A percentile compares a stretch with the other conserved stretches of the same genome.
These are phyloP conservation scores for Diprion similis DNA, from an alignment of 1,140 invertebrate species.

Conservation along the genomic window DNA sequence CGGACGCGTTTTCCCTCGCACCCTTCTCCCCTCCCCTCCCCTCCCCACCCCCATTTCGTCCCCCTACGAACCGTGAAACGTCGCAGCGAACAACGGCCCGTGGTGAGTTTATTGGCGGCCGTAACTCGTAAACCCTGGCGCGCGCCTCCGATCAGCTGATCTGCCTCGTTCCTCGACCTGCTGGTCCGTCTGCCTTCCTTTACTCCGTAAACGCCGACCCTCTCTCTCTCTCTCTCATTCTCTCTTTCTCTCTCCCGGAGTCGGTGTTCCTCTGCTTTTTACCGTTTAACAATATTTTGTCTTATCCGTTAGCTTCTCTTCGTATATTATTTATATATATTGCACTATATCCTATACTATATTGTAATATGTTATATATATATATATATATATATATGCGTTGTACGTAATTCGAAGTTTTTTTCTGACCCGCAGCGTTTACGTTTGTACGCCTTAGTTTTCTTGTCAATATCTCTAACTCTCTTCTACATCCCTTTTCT, in stretches of 20 bases:
- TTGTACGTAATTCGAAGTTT: no score
- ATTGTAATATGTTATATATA: no score
- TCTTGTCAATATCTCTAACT: no score
- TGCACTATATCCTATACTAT: no score
- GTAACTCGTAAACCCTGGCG: slow-evolving; percentile 63
- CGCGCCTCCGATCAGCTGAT: slow-evolving; percentile 63
- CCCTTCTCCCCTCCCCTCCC: slow-evolving; percentile 8
- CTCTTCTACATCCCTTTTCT: no score
- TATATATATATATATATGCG: no score
- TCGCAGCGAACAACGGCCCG: slow-evolving; percentile 33
- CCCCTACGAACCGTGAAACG: slow-evolving; percentile 50
- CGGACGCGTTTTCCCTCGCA: slow-evolving; percentile 11
- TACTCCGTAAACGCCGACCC: slow-evolving; percentile 11
- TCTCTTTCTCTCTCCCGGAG: slow-evolving; percentile 37
- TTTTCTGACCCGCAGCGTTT: no score
- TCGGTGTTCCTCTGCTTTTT: slow-evolving; percentile 37
- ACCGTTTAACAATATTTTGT: slow-evolving; percentile 15
- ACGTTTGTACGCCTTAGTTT: no score
- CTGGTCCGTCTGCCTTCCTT: slow-evolving; percentile 31
- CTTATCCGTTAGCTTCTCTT: slow-evolving; percentile 18
- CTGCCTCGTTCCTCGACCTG: slow-evolving; percentile 55
- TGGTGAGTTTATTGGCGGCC: slow-evolving; percentile 59
- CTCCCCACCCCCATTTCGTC: neutral
- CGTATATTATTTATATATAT: slow-evolving; percentile 13
- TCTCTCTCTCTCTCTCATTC: slow-evolving; percentile 4